A percentile compares a stretch with the other conserved stretches of the same genome.
Conservation (phyloP, 2,888 invertebrate species). For the Andricus curvator region DNA sequence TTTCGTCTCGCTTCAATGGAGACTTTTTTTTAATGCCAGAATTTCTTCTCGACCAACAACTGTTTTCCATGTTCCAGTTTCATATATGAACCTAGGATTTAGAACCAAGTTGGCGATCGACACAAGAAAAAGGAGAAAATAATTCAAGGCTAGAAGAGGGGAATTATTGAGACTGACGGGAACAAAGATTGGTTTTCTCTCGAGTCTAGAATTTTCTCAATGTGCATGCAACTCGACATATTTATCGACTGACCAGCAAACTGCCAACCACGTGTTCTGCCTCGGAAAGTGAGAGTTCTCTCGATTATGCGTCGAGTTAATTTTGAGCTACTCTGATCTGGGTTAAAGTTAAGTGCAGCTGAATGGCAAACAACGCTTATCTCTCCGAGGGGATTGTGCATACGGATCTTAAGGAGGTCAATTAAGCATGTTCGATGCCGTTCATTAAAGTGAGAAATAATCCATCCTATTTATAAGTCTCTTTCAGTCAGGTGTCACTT, state of each 20-base stretch:
- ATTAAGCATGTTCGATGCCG: slow-evolving; percentile 13
- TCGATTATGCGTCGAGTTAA: slow-evolving; percentile 40
- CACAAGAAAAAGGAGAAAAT: not conserved
- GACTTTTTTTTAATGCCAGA: not conserved
- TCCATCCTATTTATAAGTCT: not conserved
- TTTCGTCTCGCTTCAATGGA: not conserved
- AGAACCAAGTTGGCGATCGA: not conserved
- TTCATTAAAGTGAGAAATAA: slow-evolving; percentile 10
- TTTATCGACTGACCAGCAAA: slow-evolving; percentile 8
- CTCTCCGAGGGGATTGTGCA: slow-evolving; percentile 26
- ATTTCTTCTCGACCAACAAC: not conserved
- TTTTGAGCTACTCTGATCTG: slow-evolving; percentile 36
- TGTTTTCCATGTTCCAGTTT: no score
- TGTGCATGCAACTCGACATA: slow-evolving; percentile 12
- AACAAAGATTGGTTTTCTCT: slow-evolving; percentile 36
- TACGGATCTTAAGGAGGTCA: slow-evolving; percentile 39
- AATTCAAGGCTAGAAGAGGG: slow-evolving; percentile 19
- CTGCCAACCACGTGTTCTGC: slow-evolving; percentile 40
- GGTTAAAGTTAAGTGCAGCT: slow-evolving; percentile 40
- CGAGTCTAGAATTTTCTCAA: slow-evolving; percentile 14
- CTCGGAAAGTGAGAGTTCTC: slow-evolving; percentile 41
- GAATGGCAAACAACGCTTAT: slow-evolving; percentile 40
- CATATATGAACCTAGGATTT: not conserved
- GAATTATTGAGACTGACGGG: slow-evolving; percentile 3
- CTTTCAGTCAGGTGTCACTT: not conserved